These are phyloP conservation scores for Scaptomyza reducta DNA, from an alignment of 2,888 invertebrate species.

Conservation along the genomic window DNA sequence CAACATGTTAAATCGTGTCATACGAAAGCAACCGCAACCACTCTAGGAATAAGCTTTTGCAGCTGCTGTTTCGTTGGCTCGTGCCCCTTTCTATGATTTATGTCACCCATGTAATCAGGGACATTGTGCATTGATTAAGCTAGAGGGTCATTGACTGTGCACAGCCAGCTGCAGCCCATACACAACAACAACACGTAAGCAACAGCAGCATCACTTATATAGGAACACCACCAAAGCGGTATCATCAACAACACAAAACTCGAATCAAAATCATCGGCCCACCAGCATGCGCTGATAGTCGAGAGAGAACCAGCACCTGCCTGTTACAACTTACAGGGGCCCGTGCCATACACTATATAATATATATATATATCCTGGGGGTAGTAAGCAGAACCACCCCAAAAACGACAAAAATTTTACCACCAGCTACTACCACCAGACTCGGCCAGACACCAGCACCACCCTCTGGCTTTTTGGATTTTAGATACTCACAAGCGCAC, in stretches of 20 bases:
- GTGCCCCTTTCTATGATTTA: constrained; percentile 63
- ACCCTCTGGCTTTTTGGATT: constrained; percentile 51
- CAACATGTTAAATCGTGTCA: not conserved
- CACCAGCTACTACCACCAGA: constrained; percentile 29
- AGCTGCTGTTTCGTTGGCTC: constrained; percentile 43
- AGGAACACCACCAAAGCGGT: constrained; percentile 21
- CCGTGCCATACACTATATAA: constrained; percentile 55
- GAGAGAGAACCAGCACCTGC: constrained; percentile 62
- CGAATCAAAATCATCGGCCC: constrained; percentile 65
- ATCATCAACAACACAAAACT: constrained; percentile 29
- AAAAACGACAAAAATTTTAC: constrained; percentile 38
- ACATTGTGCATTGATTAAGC: constrained; percentile 68
- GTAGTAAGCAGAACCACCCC: constrained; percentile 70
- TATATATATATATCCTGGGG: constrained; percentile 55
- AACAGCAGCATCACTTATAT: constrained; percentile 49
- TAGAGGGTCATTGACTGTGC: constrained; percentile 72
- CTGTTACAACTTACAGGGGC: constrained; percentile 75
- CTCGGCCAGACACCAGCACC: constrained; percentile 40
- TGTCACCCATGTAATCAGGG: constrained; percentile 75
- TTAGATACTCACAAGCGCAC: constrained; percentile 64
- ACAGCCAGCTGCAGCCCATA: constrained; percentile 49
- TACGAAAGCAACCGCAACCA: not conserved
- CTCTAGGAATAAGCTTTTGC: constrained; percentile 56
- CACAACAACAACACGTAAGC: constrained; percentile 19
- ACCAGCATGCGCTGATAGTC: constrained; percentile 56